Base-by-base conservation (phyloP, 1,140 invertebrate genomes). In the Ganaspis sp. region DNA sequence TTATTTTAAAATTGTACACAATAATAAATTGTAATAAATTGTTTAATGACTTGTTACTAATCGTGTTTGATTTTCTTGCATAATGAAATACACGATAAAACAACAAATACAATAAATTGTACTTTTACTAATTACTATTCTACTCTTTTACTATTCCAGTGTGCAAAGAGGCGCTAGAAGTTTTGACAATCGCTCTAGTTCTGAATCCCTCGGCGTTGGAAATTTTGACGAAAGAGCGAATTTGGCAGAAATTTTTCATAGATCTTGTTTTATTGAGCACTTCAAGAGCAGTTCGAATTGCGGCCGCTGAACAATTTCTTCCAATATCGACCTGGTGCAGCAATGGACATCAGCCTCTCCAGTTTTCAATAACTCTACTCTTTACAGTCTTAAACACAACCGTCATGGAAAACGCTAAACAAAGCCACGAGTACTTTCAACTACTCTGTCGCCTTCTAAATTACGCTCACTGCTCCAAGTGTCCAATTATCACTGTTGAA, bases 131-230 rank as follows among this genome's bases (percentile, higher is more conserved):
- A 29, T 45, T 54, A 76, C 12, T 70, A 49, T 45, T 64, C 15
- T 76, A 70, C 38, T 78, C 74, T 37, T 72, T 83, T 77, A 81
- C 80, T 76, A 45, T 86, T 81, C 79, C 92, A 86, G 95, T 99
- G 80, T 98, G 97, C 86, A 96, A 96, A 84, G 98, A 99, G 91
- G 96, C 97, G 23, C 92, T 99, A 82, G 98, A 99, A 92, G 95
- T 98, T 29, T 91, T 99, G 58, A 97, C 97, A 58, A 92, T 93
- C 72, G 95, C 95, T 81, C 93, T 98, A 84, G 95, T 97, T 29
- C 90, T 99, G 9, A 97, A 97, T 90, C 96, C 96, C 6, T 93
- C 94, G 64, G 94, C 95, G 70, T 90, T 98, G 64, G 96, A 98
- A 75, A 93, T 92, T 15, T 91, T 99, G 26, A 97, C 96, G 58